These are phyloP conservation scores for Agelaius tricolor DNA, from an alignment of 2,113 vertebrate genomes.

Conservation along the genomic window DNA sequence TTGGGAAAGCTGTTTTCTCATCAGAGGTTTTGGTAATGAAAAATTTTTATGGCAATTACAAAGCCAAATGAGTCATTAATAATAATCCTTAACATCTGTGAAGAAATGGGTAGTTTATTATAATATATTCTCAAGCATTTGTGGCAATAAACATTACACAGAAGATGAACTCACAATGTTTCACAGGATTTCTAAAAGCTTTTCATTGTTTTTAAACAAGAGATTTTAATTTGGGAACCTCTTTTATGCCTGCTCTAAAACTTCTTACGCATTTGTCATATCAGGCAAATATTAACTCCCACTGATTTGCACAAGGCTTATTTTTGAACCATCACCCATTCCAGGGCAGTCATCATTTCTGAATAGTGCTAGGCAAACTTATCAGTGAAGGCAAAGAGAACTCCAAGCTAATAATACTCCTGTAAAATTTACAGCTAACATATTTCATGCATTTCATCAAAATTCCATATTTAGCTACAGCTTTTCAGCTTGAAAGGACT, in stretches of 20 bases:
- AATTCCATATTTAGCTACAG: neutral
- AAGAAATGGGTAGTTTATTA: slow-evolving; percentile 6
- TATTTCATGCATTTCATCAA: neutral
- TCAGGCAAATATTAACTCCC: neutral
- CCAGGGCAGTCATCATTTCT: neutral
- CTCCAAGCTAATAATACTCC: slow-evolving; percentile 14
- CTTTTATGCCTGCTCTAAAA: neutral
- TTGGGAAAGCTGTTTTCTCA: neutral
- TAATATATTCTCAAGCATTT: slow-evolving; percentile 1
- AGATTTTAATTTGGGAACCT: neutral
- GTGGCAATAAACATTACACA: neutral
- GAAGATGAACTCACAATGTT: neutral
- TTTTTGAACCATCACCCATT: slow-evolving; percentile 13
- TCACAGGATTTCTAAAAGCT: slow-evolving; percentile 3
- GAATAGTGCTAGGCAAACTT: neutral
- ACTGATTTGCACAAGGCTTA: neutral
- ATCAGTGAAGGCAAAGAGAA: slow-evolving; percentile 3
- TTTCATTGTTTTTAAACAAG: slow-evolving; percentile 14
- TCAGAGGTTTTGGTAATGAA: slow-evolving; percentile 20
- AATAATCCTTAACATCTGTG: slow-evolving; percentile 31
- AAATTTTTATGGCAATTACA: slow-evolving; percentile 14
- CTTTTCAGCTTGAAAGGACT: neutral
- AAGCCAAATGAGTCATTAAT: slow-evolving; percentile 32
- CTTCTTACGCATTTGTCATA: neutral
- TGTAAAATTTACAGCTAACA: neutral